Base-by-base conservation (phyloP, 2,113 vertebrate species). In the Excalfactoria chinensis region DNA sequence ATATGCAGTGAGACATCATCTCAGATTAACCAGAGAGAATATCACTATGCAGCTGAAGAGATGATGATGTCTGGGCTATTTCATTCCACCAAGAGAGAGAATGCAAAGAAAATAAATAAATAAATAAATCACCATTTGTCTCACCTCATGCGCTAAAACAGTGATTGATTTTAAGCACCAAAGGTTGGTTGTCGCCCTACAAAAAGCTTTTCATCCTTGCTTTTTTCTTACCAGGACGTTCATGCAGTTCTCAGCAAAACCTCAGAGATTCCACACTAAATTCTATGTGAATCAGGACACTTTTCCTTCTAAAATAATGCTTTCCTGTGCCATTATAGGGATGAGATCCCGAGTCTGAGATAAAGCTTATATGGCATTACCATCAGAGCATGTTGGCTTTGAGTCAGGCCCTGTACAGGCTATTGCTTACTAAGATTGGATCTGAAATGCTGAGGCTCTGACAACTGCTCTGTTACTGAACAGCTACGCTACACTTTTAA, bases 61-160 rank as follows among this genome's bases (percentile, higher is more conserved):
- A 91, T 76, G 64, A 91, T 76, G 93, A 95, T 20, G 74, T 77
- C 70, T 77, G 76, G 56, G n/a, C 71, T 83, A 23, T 21, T 68
- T 88, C 53, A 85, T 46, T 90, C 35, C 48, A 72, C 30, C 62
- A 49, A 40, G 80, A 92, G 69, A 84, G 8, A 79, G 15, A 41
- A 90, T 67, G 80, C n/a, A 28, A 70, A 7, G 40, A 41, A 75
- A 88, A n/a, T n/a, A 48, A 60, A 84, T 35, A 17, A 40, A 37
- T 37, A 37, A 37, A 37, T 37, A 37, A 17, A 16, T 35, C 44
- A 5, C 35, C 63, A 13, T 34, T 80, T 63, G 76, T 84, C 15
- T 76, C 82, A 85, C 41, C 34, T 86, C 70, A 9, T 34, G 55
- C 2, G 8, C 85, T 88, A 67, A 55, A 91, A 35, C 5, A 30